A percentile compares a stretch with the other conserved stretches of the same genome.
phyloP scores from a whole-genome alignment of 2,113 vertebrate species.

The Papio anubis region DNA sequence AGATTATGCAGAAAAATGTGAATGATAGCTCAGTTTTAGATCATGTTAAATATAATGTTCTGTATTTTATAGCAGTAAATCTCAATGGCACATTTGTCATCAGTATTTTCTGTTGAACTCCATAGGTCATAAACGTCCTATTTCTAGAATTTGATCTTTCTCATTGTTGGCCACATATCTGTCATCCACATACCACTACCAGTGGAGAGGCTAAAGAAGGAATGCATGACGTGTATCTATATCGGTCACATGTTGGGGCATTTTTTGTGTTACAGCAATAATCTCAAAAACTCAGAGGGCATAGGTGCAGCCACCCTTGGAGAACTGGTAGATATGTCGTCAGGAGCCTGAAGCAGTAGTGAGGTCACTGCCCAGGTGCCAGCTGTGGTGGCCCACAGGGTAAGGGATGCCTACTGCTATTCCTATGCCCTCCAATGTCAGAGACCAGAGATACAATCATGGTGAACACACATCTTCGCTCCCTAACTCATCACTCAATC shows the following conservation, averaged over 20 bases:
- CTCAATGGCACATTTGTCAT: not conserved
- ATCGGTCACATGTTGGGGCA: not conserved
- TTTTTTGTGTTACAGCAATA: not conserved
- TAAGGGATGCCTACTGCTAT: rapidly evolving
- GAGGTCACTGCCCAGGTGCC: not conserved
- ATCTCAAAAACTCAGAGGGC: not conserved
- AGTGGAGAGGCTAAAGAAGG: not conserved
- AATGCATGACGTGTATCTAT: not conserved
- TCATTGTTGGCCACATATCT: not conserved
- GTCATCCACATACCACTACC: not conserved
- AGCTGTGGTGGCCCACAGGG: rapidly evolving
- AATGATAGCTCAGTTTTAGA: not conserved
- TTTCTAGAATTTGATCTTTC: not conserved
- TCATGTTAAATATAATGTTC: not conserved
- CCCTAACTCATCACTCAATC: not conserved
- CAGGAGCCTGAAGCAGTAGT: not conserved
- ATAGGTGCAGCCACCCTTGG: not conserved
- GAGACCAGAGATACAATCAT: not conserved
- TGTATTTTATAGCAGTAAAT: not conserved
- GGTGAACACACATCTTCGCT: rapidly evolving
- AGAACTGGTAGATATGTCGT: not conserved
- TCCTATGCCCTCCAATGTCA: rapidly evolving
- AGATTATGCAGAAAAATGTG: not conserved
- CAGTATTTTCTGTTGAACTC: not conserved
- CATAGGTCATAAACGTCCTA: not conserved